These are phyloP conservation scores for Pogonognathellus flavescens DNA, from an alignment of 1,140 invertebrate genomes.

Conservation along the genomic window DNA sequence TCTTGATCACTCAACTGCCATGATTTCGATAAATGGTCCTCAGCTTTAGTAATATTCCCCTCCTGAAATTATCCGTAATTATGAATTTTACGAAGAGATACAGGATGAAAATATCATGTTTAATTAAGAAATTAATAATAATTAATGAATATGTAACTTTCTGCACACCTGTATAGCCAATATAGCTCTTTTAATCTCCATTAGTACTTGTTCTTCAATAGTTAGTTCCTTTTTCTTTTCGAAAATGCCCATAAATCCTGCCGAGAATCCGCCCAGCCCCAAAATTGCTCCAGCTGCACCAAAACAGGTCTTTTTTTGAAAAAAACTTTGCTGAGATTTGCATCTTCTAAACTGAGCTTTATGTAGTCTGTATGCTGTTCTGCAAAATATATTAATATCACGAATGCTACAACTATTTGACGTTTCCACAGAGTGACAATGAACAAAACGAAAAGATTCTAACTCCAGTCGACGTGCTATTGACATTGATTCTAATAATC, in stretches of 20 bases:
- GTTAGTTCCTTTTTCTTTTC: slow-evolving; percentile 58
- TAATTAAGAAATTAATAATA: no score
- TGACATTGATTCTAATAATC: not conserved
- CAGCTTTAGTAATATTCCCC: slow-evolving; percentile 59
- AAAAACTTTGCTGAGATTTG: slow-evolving; percentile 39
- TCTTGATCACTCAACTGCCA: slow-evolving; percentile 56
- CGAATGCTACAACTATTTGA: not conserved
- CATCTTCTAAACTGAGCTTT: slow-evolving; percentile 25
- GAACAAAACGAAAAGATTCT: slow-evolving; percentile 12
- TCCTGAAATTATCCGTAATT: slow-evolving; percentile 30
- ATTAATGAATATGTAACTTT: no score
- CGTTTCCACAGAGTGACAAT: slow-evolving; percentile 19
- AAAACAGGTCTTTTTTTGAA: slow-evolving; percentile 26
- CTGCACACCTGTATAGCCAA: slow-evolving; percentile 61
- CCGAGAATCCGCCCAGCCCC: slow-evolving; percentile 35
- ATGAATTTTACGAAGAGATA: not conserved
- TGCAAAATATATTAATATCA: slow-evolving; percentile 25
- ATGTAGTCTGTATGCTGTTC: slow-evolving; percentile 21
- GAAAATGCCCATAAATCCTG: slow-evolving; percentile 52
- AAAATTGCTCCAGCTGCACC: slow-evolving; percentile 32
- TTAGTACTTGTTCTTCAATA: slow-evolving; percentile 62
- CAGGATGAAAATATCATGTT: not conserved
- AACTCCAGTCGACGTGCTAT: not conserved
- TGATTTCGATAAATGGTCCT: slow-evolving; percentile 56
- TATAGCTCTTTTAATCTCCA: slow-evolving; percentile 65